These are phyloP conservation scores for Sander vitreus DNA, from an alignment of 2,113 vertebrate species.

Conservation along the genomic window DNA sequence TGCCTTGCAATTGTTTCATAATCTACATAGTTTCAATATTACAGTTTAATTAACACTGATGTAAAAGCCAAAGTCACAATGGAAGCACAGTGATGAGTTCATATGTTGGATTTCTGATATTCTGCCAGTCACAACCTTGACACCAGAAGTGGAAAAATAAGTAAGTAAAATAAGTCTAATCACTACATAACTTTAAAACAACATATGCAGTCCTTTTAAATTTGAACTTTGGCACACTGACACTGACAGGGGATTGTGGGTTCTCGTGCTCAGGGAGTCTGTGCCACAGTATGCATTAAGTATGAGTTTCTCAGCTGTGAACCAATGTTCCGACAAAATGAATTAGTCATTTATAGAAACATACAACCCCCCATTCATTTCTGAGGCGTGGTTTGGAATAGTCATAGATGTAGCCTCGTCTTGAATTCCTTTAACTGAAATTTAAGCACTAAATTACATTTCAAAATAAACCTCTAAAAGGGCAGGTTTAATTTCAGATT, in stretches of 20 bases:
- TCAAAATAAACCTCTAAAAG: neutral
- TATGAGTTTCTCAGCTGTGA: constrained; percentile 19
- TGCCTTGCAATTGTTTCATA: constrained; percentile 38
- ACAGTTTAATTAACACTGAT: constrained; percentile 47
- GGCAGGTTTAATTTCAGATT: neutral
- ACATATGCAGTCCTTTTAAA: constrained; percentile 5
- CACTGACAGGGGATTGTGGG: neutral
- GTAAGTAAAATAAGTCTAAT: neutral
- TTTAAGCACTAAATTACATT: neutral
- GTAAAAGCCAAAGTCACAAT: constrained; percentile 10
- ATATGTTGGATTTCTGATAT: neutral
- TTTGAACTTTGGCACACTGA: neutral
- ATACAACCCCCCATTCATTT: neutral
- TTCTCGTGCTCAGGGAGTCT: constrained; percentile 2
- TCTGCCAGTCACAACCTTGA: constrained; percentile 1
- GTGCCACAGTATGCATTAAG: constrained; percentile 17
- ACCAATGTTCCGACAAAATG: constrained; percentile 14
- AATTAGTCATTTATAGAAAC: constrained; percentile 39
- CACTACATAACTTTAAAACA: neutral
- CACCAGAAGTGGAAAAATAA: neutral
- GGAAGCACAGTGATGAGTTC: neutral
- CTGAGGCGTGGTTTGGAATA: neutral
- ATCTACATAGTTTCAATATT: constrained; percentile 47
- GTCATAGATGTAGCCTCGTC: neutral
- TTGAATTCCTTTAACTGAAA: neutral